Evolutionary conservation across 2,888 invertebrate genomes (phyloP).

Genomic region (Odontothrips loti): DNA sequence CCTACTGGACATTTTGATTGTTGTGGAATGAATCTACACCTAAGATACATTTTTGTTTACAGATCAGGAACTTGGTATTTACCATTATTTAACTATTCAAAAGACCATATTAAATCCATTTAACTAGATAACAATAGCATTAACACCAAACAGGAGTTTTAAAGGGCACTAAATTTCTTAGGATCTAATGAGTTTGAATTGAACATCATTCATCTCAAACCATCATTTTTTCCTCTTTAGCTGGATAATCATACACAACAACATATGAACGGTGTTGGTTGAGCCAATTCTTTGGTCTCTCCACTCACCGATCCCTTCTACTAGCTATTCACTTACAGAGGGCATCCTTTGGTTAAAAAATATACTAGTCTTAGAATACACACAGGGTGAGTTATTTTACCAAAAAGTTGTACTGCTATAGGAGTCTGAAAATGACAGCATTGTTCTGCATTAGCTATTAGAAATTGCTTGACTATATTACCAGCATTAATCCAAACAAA

Average conservation of each 20-base stretch:
- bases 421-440: background rate
- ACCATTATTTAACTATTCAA: background rate
- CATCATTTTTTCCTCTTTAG: background rate
- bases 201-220: background rate
- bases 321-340: background rate
- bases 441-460: background rate
- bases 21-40: constrained; percentile 23
- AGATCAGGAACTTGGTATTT: constrained; percentile 23
- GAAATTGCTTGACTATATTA: background rate
- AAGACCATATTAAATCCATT: constrained; percentile 4
- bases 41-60: constrained; percentile 15
- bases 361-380: background rate
- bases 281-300: constrained; percentile 21
- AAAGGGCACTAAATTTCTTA: background rate
- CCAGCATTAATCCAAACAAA: background rate
- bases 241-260: background rate
- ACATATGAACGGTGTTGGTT: background rate
- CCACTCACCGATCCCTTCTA: background rate
- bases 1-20: constrained; percentile 22
- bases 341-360: constrained; percentile 19
- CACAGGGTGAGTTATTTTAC: background rate
- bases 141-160: background rate
- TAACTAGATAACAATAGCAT: constrained; percentile 6
- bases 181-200: background rate
- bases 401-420: background rate